Evolutionary conservation across 2,797 vertebrate genomes (phyloP), one percentile per base, ranked within the genome.

Genomic region (Gymnoscopelus microlampas): DNA sequence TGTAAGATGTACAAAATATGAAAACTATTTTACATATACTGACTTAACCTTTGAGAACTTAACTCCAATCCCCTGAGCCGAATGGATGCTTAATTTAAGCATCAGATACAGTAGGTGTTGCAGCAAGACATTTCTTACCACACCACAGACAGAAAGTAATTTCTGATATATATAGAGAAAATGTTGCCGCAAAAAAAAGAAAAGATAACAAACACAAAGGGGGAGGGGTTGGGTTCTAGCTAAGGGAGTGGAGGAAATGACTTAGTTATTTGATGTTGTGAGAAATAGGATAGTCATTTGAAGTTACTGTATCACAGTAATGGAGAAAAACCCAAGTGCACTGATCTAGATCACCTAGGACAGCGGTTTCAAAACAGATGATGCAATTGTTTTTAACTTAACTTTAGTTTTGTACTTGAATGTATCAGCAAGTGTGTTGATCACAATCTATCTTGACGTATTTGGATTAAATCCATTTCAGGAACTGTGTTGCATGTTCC

Each of bases 261-360:
- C 24, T 60, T 73, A 84, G 60, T 80, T 76, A 66, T 53, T 60
- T 29, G 64, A 19, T 64, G 29, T 48, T 29, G 8, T 54, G 55
- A 68, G 14, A 51, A 61, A 65, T 32, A 57, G 44, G 19, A 19
- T 19, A 19, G 26, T 72, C 50, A 70, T 72, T 60, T 70, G 8
- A 51, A 67, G 57, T 44, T 69, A 74, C 26, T 4, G 3, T 29
- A 71, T 29, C 19, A 29, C 55, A 59, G 26, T 73, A 82, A 83
- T 80, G 74, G 69, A 57, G 54, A 24, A 74, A 87, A 71, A 63
- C 77, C 76, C 79, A 74, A 26, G 76, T 82, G 81, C 70, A 47
- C 71, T 39, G 23, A 73, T 58, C 78, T 65, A 68, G 14, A 78
- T 60, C 5, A 1, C n/a, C 53, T 0, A 26, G 53, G 50, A 79